Evolutionary conservation across 2,113 vertebrate genomes (phyloP).

Genomic region (Cryptomyrus ogoouensis): DNA sequence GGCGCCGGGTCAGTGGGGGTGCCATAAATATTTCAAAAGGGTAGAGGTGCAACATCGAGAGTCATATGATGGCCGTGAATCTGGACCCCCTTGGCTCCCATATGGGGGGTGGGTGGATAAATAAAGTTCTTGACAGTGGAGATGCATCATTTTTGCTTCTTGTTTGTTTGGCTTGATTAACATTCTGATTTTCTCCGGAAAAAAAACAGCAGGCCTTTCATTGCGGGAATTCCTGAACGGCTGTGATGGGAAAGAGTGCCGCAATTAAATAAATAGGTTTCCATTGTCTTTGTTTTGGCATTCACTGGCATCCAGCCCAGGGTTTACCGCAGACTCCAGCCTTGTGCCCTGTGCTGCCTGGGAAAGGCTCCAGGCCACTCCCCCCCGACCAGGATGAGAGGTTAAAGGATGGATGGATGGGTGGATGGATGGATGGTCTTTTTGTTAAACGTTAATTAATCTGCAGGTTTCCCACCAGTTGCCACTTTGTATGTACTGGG

Average conservation of each 20-base stretch:
- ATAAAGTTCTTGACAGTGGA: background rate
- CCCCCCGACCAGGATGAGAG: background rate
- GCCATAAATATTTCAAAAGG: conserved; percentile 19
- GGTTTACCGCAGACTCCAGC: background rate
- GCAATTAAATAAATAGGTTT: background rate
- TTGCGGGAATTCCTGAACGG: background rate
- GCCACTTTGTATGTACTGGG: background rate
- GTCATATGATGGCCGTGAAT: background rate
- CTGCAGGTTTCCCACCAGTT: background rate
- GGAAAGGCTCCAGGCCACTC: background rate
- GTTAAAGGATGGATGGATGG: background rate
- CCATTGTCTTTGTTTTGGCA: background rate
- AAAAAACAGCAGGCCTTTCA: background rate
- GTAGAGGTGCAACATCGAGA: background rate
- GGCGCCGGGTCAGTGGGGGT: background rate
- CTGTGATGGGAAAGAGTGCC: background rate
- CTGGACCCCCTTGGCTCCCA: background rate
- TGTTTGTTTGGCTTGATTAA: background rate
- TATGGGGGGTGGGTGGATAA: background rate
- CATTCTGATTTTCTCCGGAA: background rate
- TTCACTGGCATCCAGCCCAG: background rate
- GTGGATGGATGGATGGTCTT: background rate
- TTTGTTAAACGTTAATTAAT: background rate
- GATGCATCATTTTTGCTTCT: background rate
- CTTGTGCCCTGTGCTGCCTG: background rate